phyloP scores from a whole-genome alignment of 2,797 vertebrate species.

The Scolopax rusticola region DNA sequence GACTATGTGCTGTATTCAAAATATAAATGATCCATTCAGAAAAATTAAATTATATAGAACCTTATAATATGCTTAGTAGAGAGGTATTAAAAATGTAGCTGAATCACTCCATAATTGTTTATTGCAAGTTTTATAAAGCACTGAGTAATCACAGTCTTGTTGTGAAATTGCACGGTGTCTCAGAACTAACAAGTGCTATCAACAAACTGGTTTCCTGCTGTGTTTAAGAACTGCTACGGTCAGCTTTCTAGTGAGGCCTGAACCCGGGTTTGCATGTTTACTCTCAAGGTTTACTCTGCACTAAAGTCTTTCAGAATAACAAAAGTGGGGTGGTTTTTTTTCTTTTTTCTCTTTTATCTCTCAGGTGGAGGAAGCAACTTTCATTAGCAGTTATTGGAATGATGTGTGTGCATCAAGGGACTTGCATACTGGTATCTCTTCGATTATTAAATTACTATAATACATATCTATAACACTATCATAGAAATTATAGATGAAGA shows the following conservation, averaged over 20 bases:
- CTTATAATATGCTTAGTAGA: neutral
- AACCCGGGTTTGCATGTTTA: neutral
- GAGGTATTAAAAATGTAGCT: constrained; percentile 39
- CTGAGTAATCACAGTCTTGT: constrained; percentile 10
- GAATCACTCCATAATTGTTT: constrained; percentile 41
- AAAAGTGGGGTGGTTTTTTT: neutral
- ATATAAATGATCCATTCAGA: constrained; percentile 61
- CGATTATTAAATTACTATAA: constrained; percentile 11
- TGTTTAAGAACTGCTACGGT: neutral
- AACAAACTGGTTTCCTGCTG: constrained; percentile 6
- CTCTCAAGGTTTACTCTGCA: neutral
- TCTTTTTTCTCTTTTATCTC: neutral
- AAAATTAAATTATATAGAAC: constrained; percentile 39
- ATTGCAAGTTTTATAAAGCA: constrained; percentile 37
- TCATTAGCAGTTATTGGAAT: neutral
- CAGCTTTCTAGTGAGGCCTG: neutral
- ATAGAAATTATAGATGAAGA: neutral
- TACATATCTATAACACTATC: neutral
- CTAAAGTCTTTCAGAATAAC: neutral
- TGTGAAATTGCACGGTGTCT: constrained; percentile 40
- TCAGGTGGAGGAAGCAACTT: neutral
- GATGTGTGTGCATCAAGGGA: neutral
- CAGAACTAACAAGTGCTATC: neutral
- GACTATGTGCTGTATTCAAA: constrained; percentile 11
- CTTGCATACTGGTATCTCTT: neutral